Evolutionary conservation across 2,113 vertebrate species (phyloP).

Genomic region (Micromys minutus): DNA sequence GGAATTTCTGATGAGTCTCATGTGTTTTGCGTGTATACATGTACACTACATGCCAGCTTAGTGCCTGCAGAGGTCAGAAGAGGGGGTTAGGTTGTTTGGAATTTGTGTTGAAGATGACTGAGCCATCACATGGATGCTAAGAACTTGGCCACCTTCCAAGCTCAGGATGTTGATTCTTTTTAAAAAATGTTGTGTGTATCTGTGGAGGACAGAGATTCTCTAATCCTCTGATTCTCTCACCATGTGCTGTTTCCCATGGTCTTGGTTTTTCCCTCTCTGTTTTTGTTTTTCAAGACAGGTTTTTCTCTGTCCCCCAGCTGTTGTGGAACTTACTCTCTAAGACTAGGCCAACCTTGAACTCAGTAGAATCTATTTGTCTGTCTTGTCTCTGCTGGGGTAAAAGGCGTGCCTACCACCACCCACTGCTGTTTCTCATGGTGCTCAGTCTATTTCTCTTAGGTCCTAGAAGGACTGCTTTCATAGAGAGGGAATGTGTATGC

Average conservation of each 20-base stretch:
- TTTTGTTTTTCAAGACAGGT: not conserved
- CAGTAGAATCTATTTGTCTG: not conserved
- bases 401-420: not conserved
- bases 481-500: not conserved
- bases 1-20: not conserved
- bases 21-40: not conserved
- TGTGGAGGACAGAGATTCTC: not conserved
- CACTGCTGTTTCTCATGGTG: not conserved
- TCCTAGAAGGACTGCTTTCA: not conserved
- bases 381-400: not conserved
- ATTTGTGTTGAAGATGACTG: not conserved
- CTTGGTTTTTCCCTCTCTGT: not conserved
- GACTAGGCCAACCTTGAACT: not conserved
- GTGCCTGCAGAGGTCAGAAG: not conserved
- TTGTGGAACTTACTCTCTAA: not conserved
- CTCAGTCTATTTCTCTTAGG: not conserved
- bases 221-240: not conserved
- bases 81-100: not conserved
- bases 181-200: not conserved
- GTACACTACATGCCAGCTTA: not conserved
- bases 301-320: not conserved
- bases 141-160: not conserved
- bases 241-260: not conserved
- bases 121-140: not conserved
- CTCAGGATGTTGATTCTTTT: not conserved